Percentiles rank a stretch among this genome's conserved stretches.
Evolutionary conservation across 2,113 vertebrate species (phyloP).

Genomic region (Bos taurus): ARS-UCD2.0 NC_037356.1:25535001-25535500

Average conservation of each 20-base stretch:
- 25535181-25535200: slow-evolving; percentile 73
- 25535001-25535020: slow-evolving; percentile 57
- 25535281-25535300: slow-evolving; percentile 83
- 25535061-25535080: not conserved
- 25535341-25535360: slow-evolving; percentile 54
- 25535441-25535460: not conserved
- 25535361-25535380: slow-evolving; percentile 65
- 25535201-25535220: slow-evolving; percentile 77
- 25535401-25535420: slow-evolving; percentile 50
- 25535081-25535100: not conserved
- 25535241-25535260: slow-evolving; percentile 90
- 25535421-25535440: not conserved
- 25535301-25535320: slow-evolving; percentile 84
- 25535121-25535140: slow-evolving; percentile 52
- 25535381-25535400: not conserved
- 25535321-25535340: slow-evolving; percentile 77
- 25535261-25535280: slow-evolving; percentile 81
- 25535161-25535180: slow-evolving; percentile 78
- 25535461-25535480: not conserved
- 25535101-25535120: slow-evolving; percentile 33
- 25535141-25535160: slow-evolving; percentile 32
- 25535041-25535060: not conserved
- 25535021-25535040: slow-evolving; percentile 32
- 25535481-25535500: not conserved
- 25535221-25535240: slow-evolving; percentile 76